Evolutionary conservation across 2,888 invertebrate genomes (phyloP), one percentile per base, ranked within the genome.

Genomic region (Deilephila porcellus): DNA sequence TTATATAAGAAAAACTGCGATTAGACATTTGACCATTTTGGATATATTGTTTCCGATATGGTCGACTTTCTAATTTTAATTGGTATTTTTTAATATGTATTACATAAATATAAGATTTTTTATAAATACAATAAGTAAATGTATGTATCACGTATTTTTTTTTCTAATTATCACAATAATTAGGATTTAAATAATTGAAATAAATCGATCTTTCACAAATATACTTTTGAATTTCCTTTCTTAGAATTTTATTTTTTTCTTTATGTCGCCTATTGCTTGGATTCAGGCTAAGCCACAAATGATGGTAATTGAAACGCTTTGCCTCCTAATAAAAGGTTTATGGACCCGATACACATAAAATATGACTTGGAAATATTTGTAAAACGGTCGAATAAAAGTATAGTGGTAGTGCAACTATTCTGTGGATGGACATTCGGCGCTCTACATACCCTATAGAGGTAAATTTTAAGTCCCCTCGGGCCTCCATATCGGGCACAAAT

Each of bases 21-120:
- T 93, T 93, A 93, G 93, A 90, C 82, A 87, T 92, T 94, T 93
- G 93, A 90, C 91, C 91, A 86, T 88, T 83, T 90, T 88, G 94
- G 87, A 76, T 67, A 25, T 63, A n/a, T 75, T 75, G 60, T 59
- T 74, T 79, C 90, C 93, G 85, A 87, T 80, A 85, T 89, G 92
- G 92, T 92, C 88, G 93, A 94, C 93, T 86, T 76, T 91, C 90
- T 94, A 93, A 93, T 93, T 82, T n/a, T 74, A 79, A 87, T 90
- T 89, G 88, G 74, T 72, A 73, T 74, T 56, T 77, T 62, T 70
- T 73, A 79, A 78, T 79, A 82, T 79, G 45, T 67, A 67, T 67
- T 45, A 67, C 67, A 67, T 67, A 52, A 67, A 67, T 76, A 77
- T 80, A 78, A 81, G 80, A 78, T 78, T 79, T 81, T 83, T 84